Conservation (phyloP, 2,113 vertebrate species). For the Pituophis catenifer region DNA sequence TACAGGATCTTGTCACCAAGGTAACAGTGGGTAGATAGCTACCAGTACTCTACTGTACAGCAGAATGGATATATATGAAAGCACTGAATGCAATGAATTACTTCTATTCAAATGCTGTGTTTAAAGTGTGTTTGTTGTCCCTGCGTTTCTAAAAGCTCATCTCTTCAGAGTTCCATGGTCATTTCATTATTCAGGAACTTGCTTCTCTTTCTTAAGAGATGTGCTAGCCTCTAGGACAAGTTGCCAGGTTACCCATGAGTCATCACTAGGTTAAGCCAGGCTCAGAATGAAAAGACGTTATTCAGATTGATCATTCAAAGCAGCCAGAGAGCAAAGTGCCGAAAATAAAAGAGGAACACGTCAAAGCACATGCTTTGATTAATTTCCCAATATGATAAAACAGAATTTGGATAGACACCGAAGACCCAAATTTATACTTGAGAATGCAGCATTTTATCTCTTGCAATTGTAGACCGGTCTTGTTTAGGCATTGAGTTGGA, state of each 20-base stretch:
- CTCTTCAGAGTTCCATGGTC: neutral
- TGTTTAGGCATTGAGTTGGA: neutral
- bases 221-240: neutral
- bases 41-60: neutral
- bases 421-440: neutral
- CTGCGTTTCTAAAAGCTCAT: neutral
- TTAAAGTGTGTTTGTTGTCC: conserved; percentile 5
- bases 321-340: neutral
- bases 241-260: conserved; percentile 19
- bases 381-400: neutral
- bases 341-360: neutral
- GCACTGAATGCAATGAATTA: neutral
- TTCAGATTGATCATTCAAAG: neutral
- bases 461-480: neutral
- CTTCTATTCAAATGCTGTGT: conserved; percentile 5
- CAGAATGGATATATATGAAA: neutral
- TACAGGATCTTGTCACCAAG: conserved; percentile 8
- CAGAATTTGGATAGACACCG: neutral
- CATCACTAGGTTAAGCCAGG: neutral
- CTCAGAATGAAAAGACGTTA: conserved; percentile 4
- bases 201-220: neutral
- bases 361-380: neutral
- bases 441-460: neutral
- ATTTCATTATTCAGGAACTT: neutral
- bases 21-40: neutral